A percentile compares a stretch with the other conserved stretches of the same genome.
Evolutionary conservation across 1,140 invertebrate genomes (phyloP).

Genomic region (Chlorops oryzae): DNA sequence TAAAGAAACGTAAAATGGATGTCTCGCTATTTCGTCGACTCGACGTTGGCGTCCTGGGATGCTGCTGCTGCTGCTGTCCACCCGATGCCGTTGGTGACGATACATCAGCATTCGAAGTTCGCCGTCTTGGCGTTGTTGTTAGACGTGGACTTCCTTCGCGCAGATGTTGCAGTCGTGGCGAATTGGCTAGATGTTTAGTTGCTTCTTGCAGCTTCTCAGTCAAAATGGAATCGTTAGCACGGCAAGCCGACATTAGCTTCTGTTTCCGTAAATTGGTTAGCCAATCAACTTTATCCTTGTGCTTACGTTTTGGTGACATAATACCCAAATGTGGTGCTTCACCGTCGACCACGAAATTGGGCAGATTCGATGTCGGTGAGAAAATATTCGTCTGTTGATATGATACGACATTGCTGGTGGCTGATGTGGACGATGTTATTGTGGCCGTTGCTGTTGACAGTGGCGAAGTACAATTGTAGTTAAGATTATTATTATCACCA

Average conservation of each 20-base stretch:
- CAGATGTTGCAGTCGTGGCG: slow-evolving; percentile 34
- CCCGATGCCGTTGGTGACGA: slow-evolving; percentile 8
- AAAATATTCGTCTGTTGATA: slow-evolving; percentile 47
- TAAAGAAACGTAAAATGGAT: slow-evolving; percentile 39
- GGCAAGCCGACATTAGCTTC: slow-evolving; percentile 41
- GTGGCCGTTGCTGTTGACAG: slow-evolving; percentile 13
- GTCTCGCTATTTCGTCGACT: slow-evolving; percentile 44
- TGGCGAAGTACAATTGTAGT: slow-evolving; percentile 32
- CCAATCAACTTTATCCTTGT: slow-evolving; percentile 63
- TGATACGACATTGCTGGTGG: slow-evolving; percentile 11
- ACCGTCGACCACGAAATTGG: slow-evolving; percentile 69
- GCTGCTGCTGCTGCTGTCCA: slow-evolving; percentile 7
- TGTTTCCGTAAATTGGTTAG: slow-evolving; percentile 62
- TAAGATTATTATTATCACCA: slow-evolving; percentile 21
- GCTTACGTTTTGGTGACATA: slow-evolving; percentile 61
- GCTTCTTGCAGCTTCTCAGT: slow-evolving; percentile 33
- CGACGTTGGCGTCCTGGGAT: slow-evolving; percentile 35
- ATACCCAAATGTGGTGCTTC: slow-evolving; percentile 65
- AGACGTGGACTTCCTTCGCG: slow-evolving; percentile 35
- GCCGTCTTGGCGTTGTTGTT: slow-evolving; percentile 27
- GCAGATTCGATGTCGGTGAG: slow-evolving; percentile 67
- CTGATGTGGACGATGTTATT: background rate
- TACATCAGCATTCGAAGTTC: slow-evolving; percentile 17
- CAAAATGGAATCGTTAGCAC: slow-evolving; percentile 23
- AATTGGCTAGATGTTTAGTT: slow-evolving; percentile 6